Evolutionary conservation across 2,888 invertebrate species (phyloP).

Genomic region (Litoditis marina): DNA sequence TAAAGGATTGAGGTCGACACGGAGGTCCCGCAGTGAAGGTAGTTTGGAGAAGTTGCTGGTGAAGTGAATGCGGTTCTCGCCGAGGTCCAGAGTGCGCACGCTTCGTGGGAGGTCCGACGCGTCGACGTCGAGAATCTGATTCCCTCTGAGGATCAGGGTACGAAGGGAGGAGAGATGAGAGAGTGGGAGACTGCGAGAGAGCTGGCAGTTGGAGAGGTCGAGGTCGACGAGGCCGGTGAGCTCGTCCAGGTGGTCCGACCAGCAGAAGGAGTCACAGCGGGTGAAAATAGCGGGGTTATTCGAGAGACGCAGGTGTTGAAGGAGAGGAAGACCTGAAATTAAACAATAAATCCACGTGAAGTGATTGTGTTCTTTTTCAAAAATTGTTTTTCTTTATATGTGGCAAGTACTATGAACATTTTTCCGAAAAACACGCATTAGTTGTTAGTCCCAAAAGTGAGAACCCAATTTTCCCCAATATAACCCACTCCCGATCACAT

Average conservation of each 20-base stretch:
- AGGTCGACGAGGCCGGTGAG: conserved; percentile 45
- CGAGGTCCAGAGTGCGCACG: conserved; percentile 39
- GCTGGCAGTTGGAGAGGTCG: conserved; percentile 42
- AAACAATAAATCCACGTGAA: no score
- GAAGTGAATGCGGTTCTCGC: conserved; percentile 47
- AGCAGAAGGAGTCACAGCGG: conserved; percentile 23
- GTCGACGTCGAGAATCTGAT: conserved; percentile 33
- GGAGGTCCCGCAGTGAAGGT: conserved; percentile 21
- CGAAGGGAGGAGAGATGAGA: conserved; percentile 22
- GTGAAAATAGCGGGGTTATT: conserved; percentile 12
- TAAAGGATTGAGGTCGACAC: conserved; percentile 48
- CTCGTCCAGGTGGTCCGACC: conserved; percentile 40
- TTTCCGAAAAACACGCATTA: no score
- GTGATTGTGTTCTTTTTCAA: no score
- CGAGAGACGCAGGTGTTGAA: conserved; percentile 15
- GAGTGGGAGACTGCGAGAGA: conserved; percentile 28
- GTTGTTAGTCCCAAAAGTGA: no score
- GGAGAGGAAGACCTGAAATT: conserved; percentile 16
- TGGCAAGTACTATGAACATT: no score
- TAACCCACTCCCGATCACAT: no score
- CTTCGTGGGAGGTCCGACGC: conserved; percentile 33
- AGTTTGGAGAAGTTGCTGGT: conserved; percentile 40
- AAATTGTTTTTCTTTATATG: no score
- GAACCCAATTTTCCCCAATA: no score
- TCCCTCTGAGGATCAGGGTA: conserved; percentile 26